phyloP scores from a whole-genome alignment of 2,797 vertebrate species.

The Catostomus latipinnis region DNA sequence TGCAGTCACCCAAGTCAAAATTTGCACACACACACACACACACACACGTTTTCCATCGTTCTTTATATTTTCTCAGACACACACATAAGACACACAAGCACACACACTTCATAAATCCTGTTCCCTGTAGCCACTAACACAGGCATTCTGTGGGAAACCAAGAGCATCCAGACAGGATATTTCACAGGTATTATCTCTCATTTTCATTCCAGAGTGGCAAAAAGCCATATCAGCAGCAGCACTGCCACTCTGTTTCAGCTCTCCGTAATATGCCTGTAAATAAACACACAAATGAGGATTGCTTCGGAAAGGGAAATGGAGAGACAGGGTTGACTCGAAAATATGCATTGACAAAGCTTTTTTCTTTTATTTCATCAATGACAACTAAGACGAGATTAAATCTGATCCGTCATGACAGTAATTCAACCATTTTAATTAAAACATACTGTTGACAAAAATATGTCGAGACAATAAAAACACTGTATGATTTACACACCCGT shows the following conservation, averaged over 20 bases:
- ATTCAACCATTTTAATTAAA: too few species aligned
- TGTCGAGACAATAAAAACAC: too few species aligned
- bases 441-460: too few species aligned
- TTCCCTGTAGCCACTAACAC: conserved; percentile 3
- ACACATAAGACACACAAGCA: conserved; percentile 1
- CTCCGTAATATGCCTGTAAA: conserved; percentile 48
- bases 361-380: too few species aligned
- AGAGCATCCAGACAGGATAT: conserved; percentile 48
- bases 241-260: conserved; percentile 63
- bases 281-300: conserved; percentile 51
- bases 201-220: conserved; percentile 66
- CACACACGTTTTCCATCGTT: conserved; percentile 29
- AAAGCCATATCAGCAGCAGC: conserved; percentile 60
- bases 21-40: conserved; percentile 1
- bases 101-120: conserved; percentile 11
- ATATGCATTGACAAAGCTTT: too few species aligned
- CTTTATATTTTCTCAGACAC: conserved; percentile 23
- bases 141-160: conserved; percentile 11
- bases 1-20: conserved; percentile 1
- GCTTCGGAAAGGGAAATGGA: conserved; percentile 32
- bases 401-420: too few species aligned
- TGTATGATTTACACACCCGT: too few species aligned
- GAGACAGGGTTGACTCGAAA: too few species aligned
- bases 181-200: conserved; percentile 53
- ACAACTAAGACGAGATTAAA: too few species aligned